Evolutionary conservation across 2,113 vertebrate species (phyloP), one percentile per base, ranked within the genome.

Genomic region (Calypte anna): DNA sequence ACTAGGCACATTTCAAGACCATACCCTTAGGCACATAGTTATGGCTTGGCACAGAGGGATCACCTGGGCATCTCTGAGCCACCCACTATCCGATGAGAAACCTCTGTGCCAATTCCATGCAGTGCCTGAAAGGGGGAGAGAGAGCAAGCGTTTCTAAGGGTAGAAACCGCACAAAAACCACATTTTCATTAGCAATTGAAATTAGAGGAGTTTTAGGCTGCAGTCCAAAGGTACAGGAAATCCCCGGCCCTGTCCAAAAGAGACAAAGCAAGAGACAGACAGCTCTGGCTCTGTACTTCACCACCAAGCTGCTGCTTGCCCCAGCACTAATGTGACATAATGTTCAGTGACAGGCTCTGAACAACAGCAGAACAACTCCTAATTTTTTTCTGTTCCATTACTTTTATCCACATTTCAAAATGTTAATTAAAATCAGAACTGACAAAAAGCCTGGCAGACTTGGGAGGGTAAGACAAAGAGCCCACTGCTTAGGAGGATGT

Each of bases 251-350:
- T 67, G 31, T 86, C 85, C 82, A 80, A 74, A 96, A 70, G 38
- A 94, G 87, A 93, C 85, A 94, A 95, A 95, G 79, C 72, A 91
- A 54, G 61, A 75, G 61, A 84, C 70, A 88, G 70, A 54, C 59
- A 75, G 82, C 54, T 88, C 91, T 93, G 82, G 79, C 58, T 68
- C 57, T 93, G 44, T 0, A 0, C 33, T 94, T 57, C 24, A 70
- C 30, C 61, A 48, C 68, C 2, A 7, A 88, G 61, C 69, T 82
- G 62, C 80, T 84, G 69, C 91, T 68, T 90, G 62, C 40, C 27
- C 75, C 82, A 93, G 93, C 88, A 88, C 62, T 96, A 93, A 88
- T 83, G 88, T 94, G 93, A 96, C 73, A 94, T 83, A 78, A 95
- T 72, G 50, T 72, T 69, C 85, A 75, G 53, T 82, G 94, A 94